Percentiles rank a stretch among this genome's conserved stretches.
Evolutionary conservation across 92 coral and sea anemone species (phyloP).

Genomic region (Diadumene lineata): DNA sequence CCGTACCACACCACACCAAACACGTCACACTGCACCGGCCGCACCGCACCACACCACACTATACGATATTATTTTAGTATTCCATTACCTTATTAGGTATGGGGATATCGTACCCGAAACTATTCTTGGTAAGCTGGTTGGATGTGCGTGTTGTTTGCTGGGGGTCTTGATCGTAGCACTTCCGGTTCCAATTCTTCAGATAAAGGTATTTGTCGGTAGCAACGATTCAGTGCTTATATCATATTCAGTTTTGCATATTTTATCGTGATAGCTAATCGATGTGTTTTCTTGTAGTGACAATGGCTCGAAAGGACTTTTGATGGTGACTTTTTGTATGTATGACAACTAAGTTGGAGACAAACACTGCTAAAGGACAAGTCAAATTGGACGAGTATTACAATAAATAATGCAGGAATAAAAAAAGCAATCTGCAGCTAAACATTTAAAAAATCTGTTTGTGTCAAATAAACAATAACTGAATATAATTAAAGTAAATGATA

Average conservation of each 20-base stretch:
- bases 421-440: too few species aligned
- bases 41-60: neutral
- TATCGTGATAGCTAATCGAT: too few species aligned
- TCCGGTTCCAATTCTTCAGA: constrained; percentile 82
- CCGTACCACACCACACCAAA: neutral
- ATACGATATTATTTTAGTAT: neutral
- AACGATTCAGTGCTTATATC: too few species aligned
- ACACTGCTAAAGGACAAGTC: too few species aligned
- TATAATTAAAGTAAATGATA: too few species aligned
- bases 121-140: constrained; percentile 67
- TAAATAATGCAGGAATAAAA: too few species aligned
- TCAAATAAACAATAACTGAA: too few species aligned
- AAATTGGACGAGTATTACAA: too few species aligned
- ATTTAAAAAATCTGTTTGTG: too few species aligned
- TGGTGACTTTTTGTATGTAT: too few species aligned
- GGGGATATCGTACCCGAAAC: constrained; percentile 88
- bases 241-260: too few species aligned
- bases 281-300: neutral
- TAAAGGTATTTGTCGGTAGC: constrained; percentile 57
- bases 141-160: constrained; percentile 77
- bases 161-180: constrained; percentile 86
- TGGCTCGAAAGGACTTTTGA: neutral
- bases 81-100: constrained; percentile 41
- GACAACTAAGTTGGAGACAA: too few species aligned
- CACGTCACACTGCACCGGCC: neutral